Percentiles rank a stretch among this genome's conserved stretches.
Evolutionary conservation across 2,888 invertebrate species (phyloP).

Genomic region (Bedellia somnulentella): DNA sequence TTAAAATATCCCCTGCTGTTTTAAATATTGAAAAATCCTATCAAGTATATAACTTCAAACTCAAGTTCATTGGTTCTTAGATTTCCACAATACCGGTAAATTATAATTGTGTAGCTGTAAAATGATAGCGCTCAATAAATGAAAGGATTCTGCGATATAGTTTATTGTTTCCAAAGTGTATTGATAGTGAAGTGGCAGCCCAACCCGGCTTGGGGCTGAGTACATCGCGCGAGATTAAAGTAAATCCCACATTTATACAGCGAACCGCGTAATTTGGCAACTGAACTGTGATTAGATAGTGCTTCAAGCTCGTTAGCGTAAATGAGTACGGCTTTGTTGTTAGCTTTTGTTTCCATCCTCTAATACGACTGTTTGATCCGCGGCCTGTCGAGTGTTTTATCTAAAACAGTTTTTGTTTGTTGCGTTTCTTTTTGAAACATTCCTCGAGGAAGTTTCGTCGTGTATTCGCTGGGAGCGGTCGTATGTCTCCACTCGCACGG

Average conservation of each 20-base stretch:
- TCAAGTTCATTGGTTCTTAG: no score
- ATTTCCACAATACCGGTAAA: no score
- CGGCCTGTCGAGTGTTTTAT: constrained; percentile 1
- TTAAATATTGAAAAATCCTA: no score
- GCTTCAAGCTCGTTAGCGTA: constrained; percentile 48
- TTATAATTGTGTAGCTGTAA: no score
- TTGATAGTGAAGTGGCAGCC: constrained; percentile 13
- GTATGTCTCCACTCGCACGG: constrained; percentile 7
- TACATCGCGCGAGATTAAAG: constrained; percentile 41
- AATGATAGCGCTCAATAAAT: no score
- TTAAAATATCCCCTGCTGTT: no score
- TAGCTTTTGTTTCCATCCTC: constrained; percentile 27
- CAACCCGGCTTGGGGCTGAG: constrained; percentile 15
- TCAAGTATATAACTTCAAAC: no score
- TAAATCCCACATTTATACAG: constrained; percentile 49
- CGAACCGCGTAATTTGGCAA: constrained; percentile 54
- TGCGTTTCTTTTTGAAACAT: constrained; percentile 10
- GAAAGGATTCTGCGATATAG: no score
- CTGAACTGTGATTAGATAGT: constrained; percentile 55
- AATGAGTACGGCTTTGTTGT: constrained; percentile 39
- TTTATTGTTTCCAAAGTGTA: neutral
- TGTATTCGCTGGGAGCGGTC: constrained; percentile 8
- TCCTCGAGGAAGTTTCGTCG: constrained; percentile 20
- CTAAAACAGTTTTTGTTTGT: constrained; percentile 2
- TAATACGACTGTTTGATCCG: constrained; percentile 5